Evolutionary conservation across 2,113 vertebrate genomes (phyloP), one percentile per base, ranked within the genome.

Genomic region (Zosterops pallidus): DNA sequence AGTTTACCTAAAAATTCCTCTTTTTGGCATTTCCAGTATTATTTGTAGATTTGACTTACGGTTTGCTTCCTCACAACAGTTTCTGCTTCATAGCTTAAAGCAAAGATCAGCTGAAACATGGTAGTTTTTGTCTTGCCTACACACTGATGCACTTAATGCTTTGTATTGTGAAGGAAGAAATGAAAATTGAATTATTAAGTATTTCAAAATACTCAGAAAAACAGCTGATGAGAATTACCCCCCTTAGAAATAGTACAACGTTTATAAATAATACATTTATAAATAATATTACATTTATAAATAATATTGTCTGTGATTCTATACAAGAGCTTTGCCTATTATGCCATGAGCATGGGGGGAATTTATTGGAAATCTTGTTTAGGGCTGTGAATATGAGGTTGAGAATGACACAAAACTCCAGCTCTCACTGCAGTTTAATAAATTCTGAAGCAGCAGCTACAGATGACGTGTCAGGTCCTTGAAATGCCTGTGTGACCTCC

Each of bases 331-430:
- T 76, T 80, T 83, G 37, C n/a, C 26, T 10, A 2, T 56, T 6
- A 3, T 55, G 39, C 28, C 13, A 3, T 33, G 14, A 31, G 11
- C 17, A 20, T 0, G 1, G 14, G 6, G 12, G 14, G 11, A 44
- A 53, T 49, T 33, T 57, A 21, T 53, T 59, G 60, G 65, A 37
- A 19, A 9, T 37, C 25, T 24, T 71, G 16, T 8, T 79, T 35
- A 71, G 14, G 46, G 20, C 2, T 92, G 39, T 65, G 63, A 42
- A 53, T 42, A 12, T 46, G 41, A 71, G 35, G 28, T 4, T 74
- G 46, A 57, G 75, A 71, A 55, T 55, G 18, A 21, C 31, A 72
- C 19, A 29, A 24, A n/a, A 5, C 31, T 64, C 22, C 18, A 3
- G 1, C 5, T 82, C 65, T 46, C 33, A 35, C 29, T 71, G 42